Evolutionary conservation across 2,888 invertebrate species (phyloP), one percentile per base, ranked within the genome.

Genomic region (Cryptophagus acutangulus): DNA sequence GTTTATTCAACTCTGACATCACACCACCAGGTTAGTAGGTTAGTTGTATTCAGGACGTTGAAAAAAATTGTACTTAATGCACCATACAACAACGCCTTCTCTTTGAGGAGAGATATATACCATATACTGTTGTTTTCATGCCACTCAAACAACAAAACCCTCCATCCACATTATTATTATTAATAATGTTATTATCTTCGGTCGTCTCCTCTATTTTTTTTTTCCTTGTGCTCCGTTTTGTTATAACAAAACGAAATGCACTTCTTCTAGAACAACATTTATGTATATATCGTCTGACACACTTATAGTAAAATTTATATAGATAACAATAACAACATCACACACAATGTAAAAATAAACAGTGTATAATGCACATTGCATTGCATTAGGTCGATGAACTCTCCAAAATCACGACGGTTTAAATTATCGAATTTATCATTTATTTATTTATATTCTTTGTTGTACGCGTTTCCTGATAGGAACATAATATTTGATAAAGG

Each of bases 11-110:
- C 24, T n/a, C 24, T 31, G 31, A 31, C 31, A 31, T 31, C 31
- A 31, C 54, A 46, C 48, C 57, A 54, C 46, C 51, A 40, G 59
- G 59, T 60, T 57, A 60, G 54, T 60, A 42, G 58, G 59, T 60
- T 58, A 60, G 55, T 58, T 48, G 58, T 51, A 57, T 59, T 58
- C 54, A 54, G 59, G 55, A 48, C 57, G 51, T 40, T 40, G 48
- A 47, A 51, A 52, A 57, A 58, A 55, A 49, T 51, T 45, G 43
- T 49, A 28, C 36, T 38, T n/a, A 38, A 35, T 44, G 44, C 44
- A 41, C 36, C 39, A 39, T 17, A 18, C 25, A 44, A 17, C 25
- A 44, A 41, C 41, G 45, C 20, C 20, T 20, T 20, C 9, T 20
- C 9, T 20, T 20, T 9, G 20, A 20, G 20, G 20, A 20, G n/a